Evolutionary conservation across 37 sponge, comb jelly and placozoan genomes (phyloP), one percentile per base, ranked within the genome.

Genomic region (Haliclona indistincta): DNA sequence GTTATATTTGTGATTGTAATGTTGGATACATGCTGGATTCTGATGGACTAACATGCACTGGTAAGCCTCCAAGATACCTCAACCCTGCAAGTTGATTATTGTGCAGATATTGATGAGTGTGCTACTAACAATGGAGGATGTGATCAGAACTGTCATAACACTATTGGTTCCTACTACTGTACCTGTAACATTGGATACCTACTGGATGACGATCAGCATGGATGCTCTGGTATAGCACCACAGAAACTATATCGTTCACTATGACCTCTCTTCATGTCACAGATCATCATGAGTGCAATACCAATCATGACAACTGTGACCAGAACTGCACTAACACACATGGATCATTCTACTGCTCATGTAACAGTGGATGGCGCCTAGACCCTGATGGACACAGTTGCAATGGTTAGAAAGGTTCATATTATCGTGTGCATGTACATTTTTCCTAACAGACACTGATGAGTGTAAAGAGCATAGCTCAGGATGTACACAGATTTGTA

Each of bases 201-300:
- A 6, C 33, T 47, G 26, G 71, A 32, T 47, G 71, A 30, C 20
- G 47, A 70, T 32, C 39, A 22, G 25, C 47, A 19, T 8, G 33
- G 11, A 44, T 70, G 71, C 28, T 29, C 33, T 38, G 71, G 67
- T 58, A 47, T 10, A n/a, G n/a, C n/a, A n/a, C n/a, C n/a, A n/a
- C n/a, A n/a, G n/a, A n/a, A n/a, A n/a, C n/a, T n/a, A n/a, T n/a
- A n/a, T n/a, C n/a, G n/a, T n/a, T n/a, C n/a, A n/a, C n/a, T n/a
- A n/a, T n/a, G n/a, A n/a, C n/a, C n/a, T n/a, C 10, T 47, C 10
- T 47, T 47, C 51, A 10, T 47, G 10, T 47, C 10, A 39, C 76
- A 72, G 82, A 75, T 75, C 36, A 75, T 33, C 53, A 83, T 62
- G 76, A 83, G 63, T 83, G 84, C 60, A 37, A 6, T 1, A 22